Conservation (phyloP, 2,797 vertebrate species). For the Neomorphus geoffroyi region DNA sequence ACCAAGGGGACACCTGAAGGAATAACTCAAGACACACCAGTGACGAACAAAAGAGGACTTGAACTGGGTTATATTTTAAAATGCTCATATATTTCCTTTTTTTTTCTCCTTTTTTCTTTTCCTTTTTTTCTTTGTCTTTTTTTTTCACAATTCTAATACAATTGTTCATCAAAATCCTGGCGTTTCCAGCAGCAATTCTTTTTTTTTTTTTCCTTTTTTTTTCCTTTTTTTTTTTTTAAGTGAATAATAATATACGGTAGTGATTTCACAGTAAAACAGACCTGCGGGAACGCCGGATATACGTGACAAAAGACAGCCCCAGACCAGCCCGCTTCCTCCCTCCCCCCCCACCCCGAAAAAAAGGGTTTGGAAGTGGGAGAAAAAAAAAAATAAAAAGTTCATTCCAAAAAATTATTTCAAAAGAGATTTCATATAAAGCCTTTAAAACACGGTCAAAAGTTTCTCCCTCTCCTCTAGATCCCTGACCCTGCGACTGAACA, state of each 20-base stretch:
- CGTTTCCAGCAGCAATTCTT: slow-evolving; percentile 33
- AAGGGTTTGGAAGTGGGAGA: slow-evolving; percentile 10
- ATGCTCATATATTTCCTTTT: slow-evolving; percentile 69
- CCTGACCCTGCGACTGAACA: slow-evolving; percentile 44
- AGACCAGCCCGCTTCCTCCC: neutral
- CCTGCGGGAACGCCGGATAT: slow-evolving; percentile 43
- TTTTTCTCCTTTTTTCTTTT: neutral
- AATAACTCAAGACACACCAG: neutral
- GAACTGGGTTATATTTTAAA: slow-evolving; percentile 68
- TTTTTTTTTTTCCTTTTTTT: neutral
- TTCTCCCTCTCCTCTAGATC: slow-evolving; percentile 30
- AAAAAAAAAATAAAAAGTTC: slow-evolving; percentile 12
- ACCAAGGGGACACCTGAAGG: rapidly evolving
- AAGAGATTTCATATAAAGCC: slow-evolving; percentile 57
- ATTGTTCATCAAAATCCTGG: slow-evolving; percentile 62
- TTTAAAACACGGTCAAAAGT: slow-evolving; percentile 17
- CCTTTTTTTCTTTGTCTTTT: neutral
- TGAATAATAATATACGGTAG: slow-evolving; percentile 63
- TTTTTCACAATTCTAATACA: slow-evolving; percentile 53
- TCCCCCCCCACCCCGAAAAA: neutral
- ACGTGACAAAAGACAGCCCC: slow-evolving; percentile 27
- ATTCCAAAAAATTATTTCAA: slow-evolving; percentile 53
- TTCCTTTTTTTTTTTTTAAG: neutral
- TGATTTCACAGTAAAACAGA: slow-evolving; percentile 76
- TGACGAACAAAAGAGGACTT: slow-evolving; percentile 38